phyloP scores from a whole-genome alignment of 2,113 vertebrate species.

The Jacana jacana region DNA sequence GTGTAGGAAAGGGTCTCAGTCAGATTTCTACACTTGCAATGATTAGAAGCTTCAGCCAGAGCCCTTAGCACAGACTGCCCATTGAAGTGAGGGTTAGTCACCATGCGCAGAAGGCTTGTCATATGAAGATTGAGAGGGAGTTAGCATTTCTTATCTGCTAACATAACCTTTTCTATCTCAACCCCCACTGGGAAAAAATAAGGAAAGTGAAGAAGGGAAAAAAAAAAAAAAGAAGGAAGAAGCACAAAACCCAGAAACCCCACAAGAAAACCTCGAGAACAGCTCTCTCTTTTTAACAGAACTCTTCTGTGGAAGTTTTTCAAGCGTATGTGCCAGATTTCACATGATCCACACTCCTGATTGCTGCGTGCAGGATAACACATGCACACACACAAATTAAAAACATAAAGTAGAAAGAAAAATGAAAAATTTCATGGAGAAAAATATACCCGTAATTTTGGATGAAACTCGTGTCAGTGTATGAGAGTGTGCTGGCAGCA shows the following conservation, averaged over 20 bases:
- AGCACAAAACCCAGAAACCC: accelerated
- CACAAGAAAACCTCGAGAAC: background rate
- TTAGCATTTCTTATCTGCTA: slow-evolving; percentile 28
- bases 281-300: background rate
- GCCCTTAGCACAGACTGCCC: background rate
- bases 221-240: background rate
- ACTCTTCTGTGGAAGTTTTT: background rate
- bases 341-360: background rate
- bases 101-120: background rate
- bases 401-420: background rate
- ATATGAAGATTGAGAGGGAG: slow-evolving; percentile 46
- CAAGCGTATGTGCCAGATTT: background rate
- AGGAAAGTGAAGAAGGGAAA: background rate
- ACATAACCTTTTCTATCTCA: slow-evolving; percentile 9
- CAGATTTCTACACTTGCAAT: background rate
- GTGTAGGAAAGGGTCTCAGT: background rate
- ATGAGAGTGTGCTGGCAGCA: background rate
- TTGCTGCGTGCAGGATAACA: background rate
- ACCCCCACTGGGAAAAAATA: background rate
- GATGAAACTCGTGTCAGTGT: background rate
- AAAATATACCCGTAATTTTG: background rate
- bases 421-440: background rate
- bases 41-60: background rate
- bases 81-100: background rate
- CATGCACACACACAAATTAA: background rate